phyloP scores from a whole-genome alignment of 2,888 invertebrate species.

The Spilarctia lutea region DNA sequence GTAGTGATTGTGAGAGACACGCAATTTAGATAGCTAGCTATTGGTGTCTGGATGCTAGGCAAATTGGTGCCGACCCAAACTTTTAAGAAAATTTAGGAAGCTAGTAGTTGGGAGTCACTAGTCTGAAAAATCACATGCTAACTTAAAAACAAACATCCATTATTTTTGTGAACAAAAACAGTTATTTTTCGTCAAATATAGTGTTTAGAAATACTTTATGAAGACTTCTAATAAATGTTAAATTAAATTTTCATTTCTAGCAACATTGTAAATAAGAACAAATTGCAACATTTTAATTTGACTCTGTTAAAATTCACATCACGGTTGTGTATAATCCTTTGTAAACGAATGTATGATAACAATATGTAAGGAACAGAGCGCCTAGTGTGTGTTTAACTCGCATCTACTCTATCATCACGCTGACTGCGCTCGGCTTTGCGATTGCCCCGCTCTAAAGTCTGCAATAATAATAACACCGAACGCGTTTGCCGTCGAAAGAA shows the following conservation, averaged over 20 bases:
- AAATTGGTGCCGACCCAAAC: background rate
- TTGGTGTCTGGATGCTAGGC: background rate
- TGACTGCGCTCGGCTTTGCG: too few relatives aligned
- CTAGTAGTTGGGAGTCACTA: background rate
- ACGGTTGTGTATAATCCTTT: constrained; percentile 46
- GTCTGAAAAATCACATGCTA: background rate
- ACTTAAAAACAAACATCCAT: background rate
- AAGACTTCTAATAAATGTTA: background rate
- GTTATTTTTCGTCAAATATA: background rate
- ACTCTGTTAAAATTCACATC: constrained; percentile 34
- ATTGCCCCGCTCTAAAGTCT: too few relatives aligned
- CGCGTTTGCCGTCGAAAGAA: too few relatives aligned
- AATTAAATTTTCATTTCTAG: constrained; percentile 48
- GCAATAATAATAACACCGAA: too few relatives aligned
- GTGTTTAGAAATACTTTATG: background rate
- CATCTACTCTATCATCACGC: too few relatives aligned
- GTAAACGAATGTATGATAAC: constrained; percentile 22
- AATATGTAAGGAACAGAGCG: constrained; percentile 8
- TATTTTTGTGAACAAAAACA: background rate
- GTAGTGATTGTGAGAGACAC: background rate
- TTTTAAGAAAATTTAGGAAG: background rate
- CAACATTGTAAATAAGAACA: constrained; percentile 46
- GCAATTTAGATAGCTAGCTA: background rate
- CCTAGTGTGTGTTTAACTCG: too few relatives aligned
- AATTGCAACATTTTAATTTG: constrained; percentile 32